Percentiles rank a stretch among this genome's conserved stretches.
phyloP scores from a whole-genome alignment of 2,888 invertebrate species.

The Brachyptera risi region DNA sequence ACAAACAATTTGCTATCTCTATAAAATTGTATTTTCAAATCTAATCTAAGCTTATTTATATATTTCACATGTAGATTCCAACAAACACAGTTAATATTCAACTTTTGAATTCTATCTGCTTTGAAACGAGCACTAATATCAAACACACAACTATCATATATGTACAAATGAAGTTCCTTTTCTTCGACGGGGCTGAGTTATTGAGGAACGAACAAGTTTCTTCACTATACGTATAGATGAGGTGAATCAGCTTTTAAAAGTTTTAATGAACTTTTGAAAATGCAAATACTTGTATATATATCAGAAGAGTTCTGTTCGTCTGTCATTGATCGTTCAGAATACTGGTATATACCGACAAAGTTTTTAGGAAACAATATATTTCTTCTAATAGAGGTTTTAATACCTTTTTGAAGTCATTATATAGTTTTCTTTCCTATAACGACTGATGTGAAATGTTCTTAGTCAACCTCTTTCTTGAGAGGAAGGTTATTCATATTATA shows the following conservation, averaged over 20 bases:
- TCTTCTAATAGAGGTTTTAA: slow-evolving; percentile 1
- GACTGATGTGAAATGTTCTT: too few relatives aligned
- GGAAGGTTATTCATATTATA: too few relatives aligned
- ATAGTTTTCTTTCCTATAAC: slow-evolving; percentile 11
- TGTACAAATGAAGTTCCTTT: too few relatives aligned
- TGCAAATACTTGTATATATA: slow-evolving; percentile 21
- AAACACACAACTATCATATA: too few relatives aligned
- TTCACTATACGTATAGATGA: background rate
- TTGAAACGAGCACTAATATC: too few relatives aligned
- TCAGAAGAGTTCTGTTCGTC: slow-evolving; percentile 6
- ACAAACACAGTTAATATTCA: too few relatives aligned
- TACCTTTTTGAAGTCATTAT: slow-evolving; percentile 14
- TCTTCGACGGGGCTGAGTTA: background rate
- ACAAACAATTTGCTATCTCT: too few relatives aligned
- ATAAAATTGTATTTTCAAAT: too few relatives aligned
- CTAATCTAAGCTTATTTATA: too few relatives aligned
- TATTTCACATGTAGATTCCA: too few relatives aligned
- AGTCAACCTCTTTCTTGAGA: too few relatives aligned
- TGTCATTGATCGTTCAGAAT: slow-evolving; percentile 1
- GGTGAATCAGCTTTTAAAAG: slow-evolving; percentile 14
- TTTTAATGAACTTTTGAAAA: slow-evolving; percentile 18
- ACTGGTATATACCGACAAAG: slow-evolving; percentile 4
- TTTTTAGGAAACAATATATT: slow-evolving; percentile 16
- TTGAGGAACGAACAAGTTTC: slow-evolving; percentile 3
- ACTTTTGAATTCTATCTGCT: too few relatives aligned